A percentile compares a stretch with the other conserved stretches of the same genome.
These are phyloP conservation scores for Vireo griseus DNA, from an alignment of 2,797 vertebrate genomes.

Conservation along the genomic window DNA sequence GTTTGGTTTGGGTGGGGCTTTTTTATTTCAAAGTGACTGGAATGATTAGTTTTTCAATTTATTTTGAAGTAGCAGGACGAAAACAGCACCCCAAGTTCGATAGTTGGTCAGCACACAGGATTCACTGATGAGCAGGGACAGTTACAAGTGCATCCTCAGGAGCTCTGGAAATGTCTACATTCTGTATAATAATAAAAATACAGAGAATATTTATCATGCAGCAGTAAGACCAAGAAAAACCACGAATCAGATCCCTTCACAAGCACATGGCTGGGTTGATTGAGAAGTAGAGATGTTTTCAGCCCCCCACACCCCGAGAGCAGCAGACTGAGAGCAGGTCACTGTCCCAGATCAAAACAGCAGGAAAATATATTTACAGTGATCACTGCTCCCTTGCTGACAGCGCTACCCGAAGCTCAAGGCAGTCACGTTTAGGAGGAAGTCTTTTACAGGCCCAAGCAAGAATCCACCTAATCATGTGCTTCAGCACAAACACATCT, in stretches of 20 bases:
- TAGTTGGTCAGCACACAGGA: constrained; percentile 29
- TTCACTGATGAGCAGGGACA: constrained; percentile 79
- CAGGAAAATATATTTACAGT: background rate
- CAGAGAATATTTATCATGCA: constrained; percentile 51
- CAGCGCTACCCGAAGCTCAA: background rate
- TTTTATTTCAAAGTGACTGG: constrained; percentile 28
- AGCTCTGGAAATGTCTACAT: constrained; percentile 80
- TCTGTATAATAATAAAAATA: constrained; percentile 73
- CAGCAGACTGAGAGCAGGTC: background rate
- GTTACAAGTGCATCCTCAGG: constrained; percentile 79
- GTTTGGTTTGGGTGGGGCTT: background rate
- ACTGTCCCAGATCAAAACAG: background rate
- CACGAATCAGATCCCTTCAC: background rate
- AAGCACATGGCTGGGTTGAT: background rate
- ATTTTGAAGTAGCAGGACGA: constrained; percentile 42
- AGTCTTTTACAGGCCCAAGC: background rate
- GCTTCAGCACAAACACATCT: background rate
- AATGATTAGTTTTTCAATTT: constrained; percentile 1
- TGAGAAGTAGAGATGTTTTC: background rate
- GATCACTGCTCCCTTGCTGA: background rate
- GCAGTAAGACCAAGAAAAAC: background rate
- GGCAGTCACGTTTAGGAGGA: background rate
- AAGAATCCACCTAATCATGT: background rate
- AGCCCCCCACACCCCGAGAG: background rate
- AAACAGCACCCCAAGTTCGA: constrained; percentile 50